These are phyloP conservation scores for Forbesichthys agassizii DNA, from an alignment of 2,113 vertebrate species.

Conservation along the genomic window DNA sequence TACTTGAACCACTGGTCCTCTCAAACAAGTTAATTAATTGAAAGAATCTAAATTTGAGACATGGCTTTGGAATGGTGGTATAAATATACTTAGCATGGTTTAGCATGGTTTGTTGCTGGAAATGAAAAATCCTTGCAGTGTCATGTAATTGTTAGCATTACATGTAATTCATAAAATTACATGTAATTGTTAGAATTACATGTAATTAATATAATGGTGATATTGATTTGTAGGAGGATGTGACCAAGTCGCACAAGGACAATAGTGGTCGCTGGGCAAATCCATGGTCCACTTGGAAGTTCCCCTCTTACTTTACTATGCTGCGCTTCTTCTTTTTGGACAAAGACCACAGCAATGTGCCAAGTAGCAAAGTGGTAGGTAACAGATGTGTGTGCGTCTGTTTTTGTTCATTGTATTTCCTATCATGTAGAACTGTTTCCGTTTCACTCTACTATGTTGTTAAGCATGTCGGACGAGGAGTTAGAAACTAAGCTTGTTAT, in stretches of 20 bases:
- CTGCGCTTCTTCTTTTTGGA: conserved; percentile 61
- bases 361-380: conserved; percentile 59
- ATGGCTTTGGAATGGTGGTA: too few relatives aligned
- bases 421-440: not conserved
- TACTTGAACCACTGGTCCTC: too few relatives aligned
- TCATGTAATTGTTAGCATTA: not conserved
- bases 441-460: too few relatives aligned
- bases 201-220: not conserved
- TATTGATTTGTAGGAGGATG: conserved; percentile 57
- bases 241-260: conserved; percentile 65
- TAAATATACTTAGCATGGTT: too few relatives aligned
- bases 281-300: conserved; percentile 73
- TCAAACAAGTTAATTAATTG: too few relatives aligned
- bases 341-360: conserved; percentile 65
- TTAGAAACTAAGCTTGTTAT: too few relatives aligned
- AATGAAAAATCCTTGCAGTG: too few relatives aligned
- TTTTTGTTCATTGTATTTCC: too few relatives aligned
- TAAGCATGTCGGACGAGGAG: too few relatives aligned
- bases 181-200: not conserved
- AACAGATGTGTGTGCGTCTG: not conserved
- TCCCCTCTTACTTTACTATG: conserved; percentile 55
- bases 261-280: conserved; percentile 66
- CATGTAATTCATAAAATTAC: not conserved
- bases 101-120: too few relatives aligned
- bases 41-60: too few relatives aligned